These are phyloP conservation scores for Thaumetopoea pityocampa DNA, from an alignment of 1,140 invertebrate species.

Conservation along the genomic window DNA sequence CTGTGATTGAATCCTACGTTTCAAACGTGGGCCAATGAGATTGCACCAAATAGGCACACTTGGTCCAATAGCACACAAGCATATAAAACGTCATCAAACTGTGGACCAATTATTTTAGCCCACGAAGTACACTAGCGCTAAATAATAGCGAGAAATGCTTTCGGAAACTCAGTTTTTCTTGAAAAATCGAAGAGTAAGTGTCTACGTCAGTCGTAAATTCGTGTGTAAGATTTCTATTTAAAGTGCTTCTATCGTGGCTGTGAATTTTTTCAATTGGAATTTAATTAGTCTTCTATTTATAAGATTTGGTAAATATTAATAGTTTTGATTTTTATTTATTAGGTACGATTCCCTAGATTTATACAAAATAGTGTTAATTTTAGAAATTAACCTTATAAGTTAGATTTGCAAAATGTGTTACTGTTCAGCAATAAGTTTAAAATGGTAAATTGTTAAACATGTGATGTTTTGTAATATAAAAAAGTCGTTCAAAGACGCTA, in stretches of 20 bases:
- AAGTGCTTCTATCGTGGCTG: constrained; percentile 36
- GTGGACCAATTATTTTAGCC: constrained; percentile 50
- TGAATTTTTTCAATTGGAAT: constrained; percentile 19
- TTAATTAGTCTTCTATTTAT: constrained; percentile 10
- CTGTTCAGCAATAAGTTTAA: no score
- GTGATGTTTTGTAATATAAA: no score
- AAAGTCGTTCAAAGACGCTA: constrained; percentile 11
- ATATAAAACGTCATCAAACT: constrained; percentile 42
- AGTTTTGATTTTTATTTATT: neutral
- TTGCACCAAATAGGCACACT: constrained; percentile 52
- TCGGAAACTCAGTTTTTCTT: constrained; percentile 61
- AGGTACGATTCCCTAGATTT: no score
- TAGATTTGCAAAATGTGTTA: no score
- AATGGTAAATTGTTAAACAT: no score
- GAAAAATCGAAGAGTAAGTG: constrained; percentile 47
- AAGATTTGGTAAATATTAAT: constrained; percentile 24
- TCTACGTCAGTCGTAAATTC: constrained; percentile 26
- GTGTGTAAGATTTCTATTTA: constrained; percentile 32
- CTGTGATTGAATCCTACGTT: constrained; percentile 20
- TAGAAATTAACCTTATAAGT: no score
- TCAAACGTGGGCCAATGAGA: constrained; percentile 68
- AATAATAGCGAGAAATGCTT: constrained; percentile 63
- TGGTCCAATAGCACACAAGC: constrained; percentile 39
- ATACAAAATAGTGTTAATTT: no score
- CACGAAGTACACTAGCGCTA: constrained; percentile 71